phyloP scores from a whole-genome alignment of 2,113 vertebrate species.

The Strigops habroptila region DNA sequence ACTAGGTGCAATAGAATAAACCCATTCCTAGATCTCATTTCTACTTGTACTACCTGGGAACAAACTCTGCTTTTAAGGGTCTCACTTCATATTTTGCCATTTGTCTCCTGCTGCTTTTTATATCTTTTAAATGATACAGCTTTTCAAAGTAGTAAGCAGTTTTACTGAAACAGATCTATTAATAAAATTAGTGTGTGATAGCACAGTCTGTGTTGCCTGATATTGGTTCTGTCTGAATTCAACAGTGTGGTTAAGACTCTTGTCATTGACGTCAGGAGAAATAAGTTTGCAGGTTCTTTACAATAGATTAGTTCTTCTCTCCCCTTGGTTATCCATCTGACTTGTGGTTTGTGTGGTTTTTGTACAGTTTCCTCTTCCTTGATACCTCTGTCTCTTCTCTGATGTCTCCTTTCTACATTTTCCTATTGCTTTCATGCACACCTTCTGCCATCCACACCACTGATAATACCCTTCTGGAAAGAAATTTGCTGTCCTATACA shows the following conservation, averaged over 20 bases:
- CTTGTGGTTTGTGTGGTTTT: background rate
- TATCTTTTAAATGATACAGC: background rate
- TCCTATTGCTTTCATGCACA: background rate
- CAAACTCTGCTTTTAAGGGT: background rate
- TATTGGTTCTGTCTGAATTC: background rate
- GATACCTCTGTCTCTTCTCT: background rate
- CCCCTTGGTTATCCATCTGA: rapidly evolving
- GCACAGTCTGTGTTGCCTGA: too few species aligned
- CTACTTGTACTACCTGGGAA: background rate
- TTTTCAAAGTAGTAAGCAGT: background rate
- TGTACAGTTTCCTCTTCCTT: background rate
- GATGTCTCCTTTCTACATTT: background rate
- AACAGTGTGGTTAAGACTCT: background rate
- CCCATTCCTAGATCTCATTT: background rate
- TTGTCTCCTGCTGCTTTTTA: background rate
- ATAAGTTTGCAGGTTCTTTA: background rate
- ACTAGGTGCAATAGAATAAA: background rate
- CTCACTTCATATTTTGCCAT: background rate
- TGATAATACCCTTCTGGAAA: background rate
- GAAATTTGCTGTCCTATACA: background rate
- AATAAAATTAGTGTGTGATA: background rate
- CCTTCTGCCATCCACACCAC: background rate
- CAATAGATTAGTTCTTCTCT: background rate
- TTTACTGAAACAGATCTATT: background rate
- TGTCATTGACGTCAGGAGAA: background rate